Evolutionary conservation across 2,113 vertebrate genomes (phyloP).

Genomic region (Trematomus loennbergii): DNA sequence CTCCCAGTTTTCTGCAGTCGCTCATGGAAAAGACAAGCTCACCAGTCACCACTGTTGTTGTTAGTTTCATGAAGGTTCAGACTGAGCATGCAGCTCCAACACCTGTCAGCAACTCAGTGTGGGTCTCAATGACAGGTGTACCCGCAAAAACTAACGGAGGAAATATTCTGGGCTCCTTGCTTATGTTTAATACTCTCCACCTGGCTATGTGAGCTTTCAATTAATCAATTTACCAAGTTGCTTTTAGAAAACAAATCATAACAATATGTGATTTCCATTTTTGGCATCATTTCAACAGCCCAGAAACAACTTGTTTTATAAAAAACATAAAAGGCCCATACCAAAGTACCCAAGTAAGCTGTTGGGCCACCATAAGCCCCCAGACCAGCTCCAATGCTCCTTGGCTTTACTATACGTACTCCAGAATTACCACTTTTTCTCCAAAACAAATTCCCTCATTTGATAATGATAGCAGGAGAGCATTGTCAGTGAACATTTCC

Average conservation of each 20-base stretch:
- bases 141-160: conserved; percentile 24
- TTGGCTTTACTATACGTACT: no score
- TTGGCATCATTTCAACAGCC: background rate
- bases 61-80: conserved; percentile 33
- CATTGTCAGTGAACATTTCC: background rate
- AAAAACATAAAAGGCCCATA: background rate
- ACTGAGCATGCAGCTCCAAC: conserved; percentile 33
- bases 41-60: conserved; percentile 5
- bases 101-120: conserved; percentile 51
- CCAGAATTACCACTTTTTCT: background rate
- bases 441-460: background rate
- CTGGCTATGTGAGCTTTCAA: conserved; percentile 20
- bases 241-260: background rate
- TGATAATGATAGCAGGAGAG: background rate
- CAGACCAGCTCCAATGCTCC: background rate
- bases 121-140: conserved; percentile 23
- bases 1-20: conserved; percentile 12
- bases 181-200: conserved; percentile 43
- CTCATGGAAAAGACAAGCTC: conserved; percentile 1
- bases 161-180: conserved; percentile 20
- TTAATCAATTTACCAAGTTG: background rate
- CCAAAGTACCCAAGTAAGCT: background rate
- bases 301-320: background rate
- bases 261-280: background rate
- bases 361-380: no score